A percentile compares a stretch with the other conserved stretches of the same genome.
These are phyloP conservation scores for Muntiacus reevesi DNA, from an alignment of 2,113 vertebrate species.

Conservation along the genomic window DNA sequence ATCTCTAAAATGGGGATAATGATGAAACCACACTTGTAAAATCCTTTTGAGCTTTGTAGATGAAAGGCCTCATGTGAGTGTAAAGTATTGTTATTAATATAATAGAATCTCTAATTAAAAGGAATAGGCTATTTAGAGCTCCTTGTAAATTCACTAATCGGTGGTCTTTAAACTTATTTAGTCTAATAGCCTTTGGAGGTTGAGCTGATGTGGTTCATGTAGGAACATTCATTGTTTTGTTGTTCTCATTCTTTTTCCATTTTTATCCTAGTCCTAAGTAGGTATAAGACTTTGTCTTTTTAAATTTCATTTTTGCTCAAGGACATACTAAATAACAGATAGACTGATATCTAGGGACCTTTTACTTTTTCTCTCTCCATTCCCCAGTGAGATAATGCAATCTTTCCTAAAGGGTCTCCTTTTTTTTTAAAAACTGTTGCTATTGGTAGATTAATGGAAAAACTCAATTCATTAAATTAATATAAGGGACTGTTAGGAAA, in stretches of 20 bases:
- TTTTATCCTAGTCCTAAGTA: background rate
- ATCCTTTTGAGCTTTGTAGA: conserved; percentile 67
- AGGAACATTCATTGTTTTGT: background rate
- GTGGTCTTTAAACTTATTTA: conserved; percentile 64
- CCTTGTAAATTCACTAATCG: conserved; percentile 65
- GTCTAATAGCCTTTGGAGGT: conserved; percentile 51
- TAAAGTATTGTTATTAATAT: conserved; percentile 79
- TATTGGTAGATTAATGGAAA: background rate
- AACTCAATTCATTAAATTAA: background rate
- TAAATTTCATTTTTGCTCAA: background rate
- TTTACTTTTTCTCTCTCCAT: background rate
- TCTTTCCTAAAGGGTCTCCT: background rate
- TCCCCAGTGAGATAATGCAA: background rate
- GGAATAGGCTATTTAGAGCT: conserved; percentile 61
- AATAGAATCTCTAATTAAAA: conserved; percentile 77
- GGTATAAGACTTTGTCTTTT: background rate
- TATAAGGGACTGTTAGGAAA: background rate
- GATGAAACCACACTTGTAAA: conserved; percentile 69
- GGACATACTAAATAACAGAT: background rate
- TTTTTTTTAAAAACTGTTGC: background rate
- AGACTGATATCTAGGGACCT: background rate
- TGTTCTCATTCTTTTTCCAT: background rate
- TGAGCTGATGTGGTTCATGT: conserved; percentile 26
- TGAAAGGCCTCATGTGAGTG: conserved; percentile 61
- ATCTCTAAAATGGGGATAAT: conserved; percentile 72